Conservation (phyloP, 1,140 invertebrate genomes). For the Kradibia gibbosae region DNA sequence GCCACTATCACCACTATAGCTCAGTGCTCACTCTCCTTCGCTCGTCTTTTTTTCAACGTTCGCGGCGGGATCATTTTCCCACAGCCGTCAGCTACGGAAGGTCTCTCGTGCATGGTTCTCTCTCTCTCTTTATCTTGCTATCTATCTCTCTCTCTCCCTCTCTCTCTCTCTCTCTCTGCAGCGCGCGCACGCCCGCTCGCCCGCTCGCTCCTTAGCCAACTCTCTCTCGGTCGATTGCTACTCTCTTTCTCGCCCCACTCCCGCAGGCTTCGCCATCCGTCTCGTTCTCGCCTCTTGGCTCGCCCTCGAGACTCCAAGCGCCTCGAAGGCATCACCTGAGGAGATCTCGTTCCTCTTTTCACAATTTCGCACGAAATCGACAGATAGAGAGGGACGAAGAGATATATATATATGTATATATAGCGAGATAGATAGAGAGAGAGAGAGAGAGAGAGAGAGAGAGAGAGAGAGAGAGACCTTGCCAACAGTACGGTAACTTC, state of each 20-base stretch:
- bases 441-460: conserved; percentile 14
- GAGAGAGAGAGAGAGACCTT: conserved; percentile 23
- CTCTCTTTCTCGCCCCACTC: background rate
- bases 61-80: conserved; percentile 65
- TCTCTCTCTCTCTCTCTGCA: conserved; percentile 43
- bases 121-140: conserved; percentile 33
- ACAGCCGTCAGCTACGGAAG: conserved; percentile 60
- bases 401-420: background rate
- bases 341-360: conserved; percentile 63
- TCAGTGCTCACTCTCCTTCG: conserved; percentile 30
- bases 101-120: conserved; percentile 49
- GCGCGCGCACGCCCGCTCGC: conserved; percentile 35
- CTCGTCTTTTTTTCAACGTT: conserved; percentile 49
- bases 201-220: conserved; percentile 27
- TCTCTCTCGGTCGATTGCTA: conserved; percentile 21
- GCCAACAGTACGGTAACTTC: conserved; percentile 45
- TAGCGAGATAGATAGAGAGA: conserved; percentile 14
- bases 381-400: conserved; percentile 1
- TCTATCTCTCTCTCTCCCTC: conserved; percentile 20
- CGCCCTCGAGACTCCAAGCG: conserved; percentile 32
- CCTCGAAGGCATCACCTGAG: conserved; percentile 50
- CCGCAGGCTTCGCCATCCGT: conserved; percentile 19
- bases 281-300: conserved; percentile 45
- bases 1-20: conserved; percentile 4
- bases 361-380: conserved; percentile 59